Evolutionary conservation across 2,888 invertebrate genomes (phyloP), one percentile per base, ranked within the genome.

Genomic region (Eupithecia subfuscata): DNA sequence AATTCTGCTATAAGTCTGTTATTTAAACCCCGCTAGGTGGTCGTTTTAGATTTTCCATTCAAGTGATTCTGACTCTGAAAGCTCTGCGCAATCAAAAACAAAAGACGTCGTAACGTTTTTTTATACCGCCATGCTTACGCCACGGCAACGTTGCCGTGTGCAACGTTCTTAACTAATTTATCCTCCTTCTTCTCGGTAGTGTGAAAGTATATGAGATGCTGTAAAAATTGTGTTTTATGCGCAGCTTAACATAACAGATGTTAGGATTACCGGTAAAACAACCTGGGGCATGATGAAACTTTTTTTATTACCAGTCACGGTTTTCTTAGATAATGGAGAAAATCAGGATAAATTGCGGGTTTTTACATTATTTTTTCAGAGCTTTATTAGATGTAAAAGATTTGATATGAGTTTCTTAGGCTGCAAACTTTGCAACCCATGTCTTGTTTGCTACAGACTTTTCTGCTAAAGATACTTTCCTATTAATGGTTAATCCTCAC

Each of bases 141-240:
- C 60, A 12, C 12, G 4, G 6, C 12, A 60, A 25, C 12, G 25
- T 14, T 12, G 6, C n/a, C 25, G 60, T 60, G 14, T 60, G 25
- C 56, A 56, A 56, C 60, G 60, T 12, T 60, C 25, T 56, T 56
- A 60, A 25, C 60, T 60, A 25, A 60, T 60, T 60, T 60, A 60
- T 1, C 60, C 60, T 60, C 60, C 6, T 25, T 60, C 60, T 60
- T 60, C 60, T 60, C 22, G 25, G 25, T 60, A 60, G 60, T 60
- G 60, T 60, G 60, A 60, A 60, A 60, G 60, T 60, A 60, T 60
- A 60, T 60, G 68, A 63, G 40, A 12, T 70, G 69, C 40, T 77
- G 60, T 74, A 78, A 74, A 75, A 75, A 78, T 75, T 74, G 74
- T 77, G 74, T 69, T 77, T 76, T 76, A 76, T 74, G 56, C 45